Conservation (phyloP, 1,140 invertebrate genomes). For the Drosophila miranda region DNA sequence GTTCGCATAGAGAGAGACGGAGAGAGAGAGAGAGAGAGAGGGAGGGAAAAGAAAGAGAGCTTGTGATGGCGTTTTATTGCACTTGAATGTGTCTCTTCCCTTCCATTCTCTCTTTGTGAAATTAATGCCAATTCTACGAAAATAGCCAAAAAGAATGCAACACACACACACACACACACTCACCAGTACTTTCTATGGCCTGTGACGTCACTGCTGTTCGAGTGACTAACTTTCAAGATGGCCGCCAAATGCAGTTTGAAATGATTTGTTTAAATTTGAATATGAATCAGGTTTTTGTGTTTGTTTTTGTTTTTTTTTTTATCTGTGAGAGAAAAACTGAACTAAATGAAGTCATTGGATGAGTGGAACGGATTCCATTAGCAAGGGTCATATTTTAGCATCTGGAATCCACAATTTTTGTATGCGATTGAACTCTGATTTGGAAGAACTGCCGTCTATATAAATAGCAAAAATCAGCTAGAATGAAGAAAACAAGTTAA, state of each 20-base stretch:
- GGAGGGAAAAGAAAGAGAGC: background rate
- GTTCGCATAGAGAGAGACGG: slow-evolving; percentile 40
- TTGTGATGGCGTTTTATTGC: slow-evolving; percentile 50
- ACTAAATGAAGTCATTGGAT: too few species aligned
- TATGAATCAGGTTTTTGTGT: background rate
- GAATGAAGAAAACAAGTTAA: too few species aligned
- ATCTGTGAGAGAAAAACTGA: background rate
- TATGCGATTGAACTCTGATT: too few species aligned
- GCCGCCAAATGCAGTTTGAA: slow-evolving; percentile 12
- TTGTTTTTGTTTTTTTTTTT: background rate
- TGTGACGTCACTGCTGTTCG: slow-evolving; percentile 18
- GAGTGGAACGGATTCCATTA: too few species aligned
- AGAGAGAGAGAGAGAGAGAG: slow-evolving; percentile 12
- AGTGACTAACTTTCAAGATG: slow-evolving; percentile 32
- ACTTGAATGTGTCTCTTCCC: slow-evolving; percentile 29
- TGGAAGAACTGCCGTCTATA: too few species aligned
- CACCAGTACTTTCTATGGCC: background rate
- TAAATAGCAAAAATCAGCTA: too few species aligned
- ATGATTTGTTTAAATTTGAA: slow-evolving; percentile 5
- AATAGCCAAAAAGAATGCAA: slow-evolving; percentile 58
- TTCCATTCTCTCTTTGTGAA: slow-evolving; percentile 37
- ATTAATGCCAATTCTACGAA: slow-evolving; percentile 60
- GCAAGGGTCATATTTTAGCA: too few species aligned
- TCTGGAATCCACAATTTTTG: too few species aligned
- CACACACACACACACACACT: slow-evolving; percentile 13